Percentiles rank a stretch among this genome's conserved stretches.
These are phyloP conservation scores for Argya squamiceps DNA, from an alignment of 2,797 vertebrate species.

Conservation along the genomic window DNA sequence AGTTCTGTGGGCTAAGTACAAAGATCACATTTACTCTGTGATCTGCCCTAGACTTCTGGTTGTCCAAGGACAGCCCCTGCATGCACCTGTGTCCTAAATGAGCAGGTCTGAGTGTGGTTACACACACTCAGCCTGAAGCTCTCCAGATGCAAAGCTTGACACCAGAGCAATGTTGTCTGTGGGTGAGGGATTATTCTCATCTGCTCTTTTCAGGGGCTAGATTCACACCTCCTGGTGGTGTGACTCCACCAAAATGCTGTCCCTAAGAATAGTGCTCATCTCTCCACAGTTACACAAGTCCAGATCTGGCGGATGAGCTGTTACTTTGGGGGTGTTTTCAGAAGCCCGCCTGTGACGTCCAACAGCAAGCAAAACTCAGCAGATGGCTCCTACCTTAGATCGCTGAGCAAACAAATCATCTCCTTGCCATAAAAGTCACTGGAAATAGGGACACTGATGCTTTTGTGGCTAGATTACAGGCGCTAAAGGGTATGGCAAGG, in stretches of 20 bases:
- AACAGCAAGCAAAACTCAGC: neutral
- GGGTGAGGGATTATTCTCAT: conserved; percentile 55
- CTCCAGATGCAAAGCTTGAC: neutral
- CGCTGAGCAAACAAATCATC: neutral
- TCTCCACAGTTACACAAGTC: conserved; percentile 36
- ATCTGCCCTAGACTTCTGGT: neutral
- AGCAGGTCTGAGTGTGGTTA: neutral
- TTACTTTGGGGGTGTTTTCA: conserved; percentile 54
- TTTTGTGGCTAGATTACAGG: neutral
- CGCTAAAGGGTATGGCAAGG: neutral
- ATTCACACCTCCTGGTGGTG: conserved; percentile 47
- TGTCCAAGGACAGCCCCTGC: rapidly evolving
- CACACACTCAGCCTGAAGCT: neutral
- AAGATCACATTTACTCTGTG: neutral
- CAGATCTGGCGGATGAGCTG: conserved; percentile 39
- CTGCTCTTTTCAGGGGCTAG: conserved; percentile 59
- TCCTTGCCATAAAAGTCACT: neutral
- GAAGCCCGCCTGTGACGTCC: conserved; percentile 30
- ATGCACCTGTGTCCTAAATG: neutral
- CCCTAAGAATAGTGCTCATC: conserved; percentile 59
- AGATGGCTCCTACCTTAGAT: conserved; percentile 60
- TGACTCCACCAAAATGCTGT: conserved; percentile 43
- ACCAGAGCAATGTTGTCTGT: neutral
- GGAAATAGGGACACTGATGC: neutral
- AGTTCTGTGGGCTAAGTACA: neutral